Evolutionary conservation across 2,797 vertebrate genomes (phyloP).

Genomic region (Schizopygopsis malacanthus): DNA sequence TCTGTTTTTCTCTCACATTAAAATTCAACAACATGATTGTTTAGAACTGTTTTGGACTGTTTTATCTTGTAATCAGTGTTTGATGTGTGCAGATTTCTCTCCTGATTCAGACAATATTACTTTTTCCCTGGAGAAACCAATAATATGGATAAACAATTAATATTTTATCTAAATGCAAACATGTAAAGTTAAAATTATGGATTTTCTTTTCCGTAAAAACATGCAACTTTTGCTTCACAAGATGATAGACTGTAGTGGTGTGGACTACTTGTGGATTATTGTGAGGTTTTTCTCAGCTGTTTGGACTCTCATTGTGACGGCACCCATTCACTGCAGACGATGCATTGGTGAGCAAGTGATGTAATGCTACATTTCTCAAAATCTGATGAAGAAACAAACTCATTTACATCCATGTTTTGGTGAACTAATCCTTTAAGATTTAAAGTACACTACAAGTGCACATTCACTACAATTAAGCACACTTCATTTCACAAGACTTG

Average conservation of each 20-base stretch:
- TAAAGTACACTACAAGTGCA: not conserved
- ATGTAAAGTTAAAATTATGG: not conserved
- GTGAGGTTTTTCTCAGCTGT: not conserved
- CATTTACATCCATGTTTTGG: not conserved
- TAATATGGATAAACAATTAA: not conserved
- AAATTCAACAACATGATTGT: not conserved
- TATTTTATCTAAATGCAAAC: not conserved
- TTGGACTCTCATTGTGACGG: not conserved
- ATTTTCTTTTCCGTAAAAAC: not conserved
- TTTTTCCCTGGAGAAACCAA: not conserved
- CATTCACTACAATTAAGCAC: no score
- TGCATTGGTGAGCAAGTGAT: not conserved
- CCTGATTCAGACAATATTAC: not conserved
- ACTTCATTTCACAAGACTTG: not conserved
- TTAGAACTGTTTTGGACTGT: not conserved
- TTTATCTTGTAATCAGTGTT: no score
- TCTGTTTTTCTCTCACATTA: not conserved
- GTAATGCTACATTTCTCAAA: not conserved
- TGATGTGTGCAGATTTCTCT: not conserved
- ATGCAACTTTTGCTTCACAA: not conserved
- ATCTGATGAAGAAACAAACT: not conserved
- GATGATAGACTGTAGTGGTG: not conserved
- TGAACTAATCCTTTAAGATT: not conserved
- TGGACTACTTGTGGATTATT: not conserved
- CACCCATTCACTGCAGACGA: not conserved